Conservation (phyloP, 2,797 vertebrate genomes). For the Tenualosa ilisha region DNA sequence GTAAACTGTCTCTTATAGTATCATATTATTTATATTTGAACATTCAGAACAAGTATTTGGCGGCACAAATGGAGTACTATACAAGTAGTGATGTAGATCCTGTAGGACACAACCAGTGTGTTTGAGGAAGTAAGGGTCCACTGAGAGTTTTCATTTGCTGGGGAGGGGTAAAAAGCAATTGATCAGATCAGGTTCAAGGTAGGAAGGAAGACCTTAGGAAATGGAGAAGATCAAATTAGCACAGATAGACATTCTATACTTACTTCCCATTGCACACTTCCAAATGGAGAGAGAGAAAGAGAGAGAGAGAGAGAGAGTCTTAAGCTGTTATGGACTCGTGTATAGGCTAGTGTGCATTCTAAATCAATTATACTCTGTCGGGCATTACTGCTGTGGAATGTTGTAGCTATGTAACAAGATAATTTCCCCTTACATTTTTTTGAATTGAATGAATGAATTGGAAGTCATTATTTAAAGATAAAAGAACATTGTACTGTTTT, state of each 20-base stretch:
- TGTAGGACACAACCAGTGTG: not conserved
- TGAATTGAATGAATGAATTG: too few relatives aligned
- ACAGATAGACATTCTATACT: constrained; percentile 13
- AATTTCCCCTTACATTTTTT: too few relatives aligned
- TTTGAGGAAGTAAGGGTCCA: not conserved
- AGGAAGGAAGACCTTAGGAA: constrained; percentile 17
- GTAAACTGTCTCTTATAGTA: not conserved
- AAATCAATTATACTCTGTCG: not conserved
- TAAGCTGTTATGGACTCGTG: not conserved
- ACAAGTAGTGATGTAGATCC: not conserved
- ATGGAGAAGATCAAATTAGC: constrained; percentile 1
- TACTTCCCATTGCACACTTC: not conserved
- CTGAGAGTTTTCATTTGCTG: not conserved
- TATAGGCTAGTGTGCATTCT: not conserved
- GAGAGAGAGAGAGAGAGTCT: not conserved
- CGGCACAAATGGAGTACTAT: not conserved
- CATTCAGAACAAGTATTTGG: not conserved
- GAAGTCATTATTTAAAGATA: too few relatives aligned
- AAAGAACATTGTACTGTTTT: too few relatives aligned
- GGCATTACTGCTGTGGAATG: too few relatives aligned
- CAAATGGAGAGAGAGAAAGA: not conserved
- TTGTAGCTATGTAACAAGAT: too few relatives aligned
- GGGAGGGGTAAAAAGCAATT: not conserved
- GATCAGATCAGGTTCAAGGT: constrained; percentile 11
- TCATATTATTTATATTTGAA: not conserved